Conservation (phyloP, 2,797 vertebrate genomes). For the Melanotaenia trifasciata region DNA sequence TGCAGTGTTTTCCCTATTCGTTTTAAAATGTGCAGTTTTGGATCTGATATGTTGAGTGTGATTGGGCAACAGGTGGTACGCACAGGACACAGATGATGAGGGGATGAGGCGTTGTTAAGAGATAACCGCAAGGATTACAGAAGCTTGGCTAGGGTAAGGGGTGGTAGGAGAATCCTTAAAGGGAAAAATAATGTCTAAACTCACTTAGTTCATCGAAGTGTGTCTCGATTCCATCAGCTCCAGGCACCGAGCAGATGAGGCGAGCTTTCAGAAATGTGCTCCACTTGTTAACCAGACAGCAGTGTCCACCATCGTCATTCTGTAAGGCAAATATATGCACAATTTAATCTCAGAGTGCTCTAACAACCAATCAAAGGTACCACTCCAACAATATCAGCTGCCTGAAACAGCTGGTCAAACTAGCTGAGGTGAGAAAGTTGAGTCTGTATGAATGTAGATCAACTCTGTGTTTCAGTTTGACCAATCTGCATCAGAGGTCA, state of each 20-base stretch:
- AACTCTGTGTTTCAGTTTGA: slow-evolving; percentile 62
- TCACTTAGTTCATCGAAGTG: slow-evolving; percentile 98
- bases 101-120: slow-evolving; percentile 4
- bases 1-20: slow-evolving; percentile 2
- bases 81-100: slow-evolving; percentile 7
- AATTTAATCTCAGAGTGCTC: slow-evolving; percentile 26
- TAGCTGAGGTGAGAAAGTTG: slow-evolving; percentile 39
- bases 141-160: slow-evolving; percentile 7
- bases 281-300: slow-evolving; percentile 99
- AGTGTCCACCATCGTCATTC: slow-evolving; percentile 98
- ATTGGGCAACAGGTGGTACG: slow-evolving; percentile 25
- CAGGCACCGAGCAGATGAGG: slow-evolving; percentile 96
- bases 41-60: slow-evolving; percentile 1
- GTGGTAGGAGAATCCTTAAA: slow-evolving; percentile 11
- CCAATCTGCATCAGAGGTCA: slow-evolving; percentile 68
- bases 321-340: slow-evolving; percentile 62
- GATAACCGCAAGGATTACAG: slow-evolving; percentile 16
- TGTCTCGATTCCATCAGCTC: slow-evolving; percentile 93
- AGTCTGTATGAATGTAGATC: slow-evolving; percentile 67
- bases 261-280: slow-evolving; percentile 98
- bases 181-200: slow-evolving; percentile 60
- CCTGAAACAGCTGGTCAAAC: slow-evolving; percentile 45
- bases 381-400: slow-evolving; percentile 51
- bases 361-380: background rate
- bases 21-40: slow-evolving; percentile 13